Conservation (phyloP, 2,888 invertebrate genomes). For the Drosophila kambysellisi region DNA sequence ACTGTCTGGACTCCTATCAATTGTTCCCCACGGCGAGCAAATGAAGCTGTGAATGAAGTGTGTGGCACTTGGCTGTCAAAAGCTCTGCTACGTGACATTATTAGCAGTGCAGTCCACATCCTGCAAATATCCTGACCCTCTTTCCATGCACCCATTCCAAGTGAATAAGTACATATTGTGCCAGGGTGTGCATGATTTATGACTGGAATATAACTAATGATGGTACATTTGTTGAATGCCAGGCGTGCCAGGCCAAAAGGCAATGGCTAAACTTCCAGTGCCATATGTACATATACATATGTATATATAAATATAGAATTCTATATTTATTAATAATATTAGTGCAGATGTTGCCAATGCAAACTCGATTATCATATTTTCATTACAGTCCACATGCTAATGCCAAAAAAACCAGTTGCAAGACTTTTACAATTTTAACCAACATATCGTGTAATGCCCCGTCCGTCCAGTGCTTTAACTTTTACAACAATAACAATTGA, state of each 20-base stretch:
- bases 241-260: conserved; percentile 36
- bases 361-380: conserved; percentile 35
- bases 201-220: conserved; percentile 69
- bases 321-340: conserved; percentile 24
- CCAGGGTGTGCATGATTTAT: conserved; percentile 70
- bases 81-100: conserved; percentile 76
- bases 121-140: conserved; percentile 31
- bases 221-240: conserved; percentile 64
- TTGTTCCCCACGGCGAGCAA: conserved; percentile 22
- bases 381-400: conserved; percentile 15
- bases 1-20: conserved; percentile 22
- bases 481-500: conserved; percentile 52
- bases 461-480: conserved; percentile 3
- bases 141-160: conserved; percentile 2
- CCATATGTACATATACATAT: conserved; percentile 1
- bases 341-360: conserved; percentile 50
- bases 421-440: conserved; percentile 55
- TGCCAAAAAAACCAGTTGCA: not conserved
- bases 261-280: conserved; percentile 21
- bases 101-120: conserved; percentile 71
- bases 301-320: not conserved
- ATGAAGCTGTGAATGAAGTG: conserved; percentile 31
- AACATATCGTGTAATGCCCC: conserved; percentile 12
- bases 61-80: conserved; percentile 69
- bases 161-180: conserved; percentile 13